Conservation (phyloP, 2,113 vertebrate genomes). For the Cinclus cinclus region DNA sequence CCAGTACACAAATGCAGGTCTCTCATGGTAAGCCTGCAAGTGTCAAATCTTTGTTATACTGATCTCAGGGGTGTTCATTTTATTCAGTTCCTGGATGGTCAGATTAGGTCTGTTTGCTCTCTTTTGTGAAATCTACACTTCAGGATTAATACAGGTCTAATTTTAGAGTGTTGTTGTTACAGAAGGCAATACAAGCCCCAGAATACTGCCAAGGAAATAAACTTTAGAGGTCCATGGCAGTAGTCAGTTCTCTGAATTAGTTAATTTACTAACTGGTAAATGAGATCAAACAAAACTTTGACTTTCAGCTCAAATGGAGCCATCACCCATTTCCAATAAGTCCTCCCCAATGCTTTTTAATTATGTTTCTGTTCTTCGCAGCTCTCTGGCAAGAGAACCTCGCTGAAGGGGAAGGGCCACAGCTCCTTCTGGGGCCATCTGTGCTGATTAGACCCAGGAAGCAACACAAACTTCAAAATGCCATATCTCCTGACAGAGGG, state of each 20-base stretch:
- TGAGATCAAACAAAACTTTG: conserved; percentile 28
- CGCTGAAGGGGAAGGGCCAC: background rate
- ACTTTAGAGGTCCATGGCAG: conserved; percentile 26
- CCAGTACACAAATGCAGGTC: background rate
- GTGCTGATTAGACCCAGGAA: background rate
- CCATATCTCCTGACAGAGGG: background rate
- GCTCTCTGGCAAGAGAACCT: background rate
- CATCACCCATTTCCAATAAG: background rate
- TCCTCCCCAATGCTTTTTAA: background rate
- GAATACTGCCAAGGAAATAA: background rate
- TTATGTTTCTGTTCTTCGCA: background rate
- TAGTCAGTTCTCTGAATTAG: background rate
- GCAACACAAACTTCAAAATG: background rate
- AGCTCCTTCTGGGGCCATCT: background rate
- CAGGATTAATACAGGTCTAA: conserved; percentile 9
- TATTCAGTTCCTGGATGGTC: conserved; percentile 2
- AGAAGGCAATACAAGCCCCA: background rate
- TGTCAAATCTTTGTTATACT: background rate
- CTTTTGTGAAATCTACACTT: background rate
- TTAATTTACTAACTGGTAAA: background rate
- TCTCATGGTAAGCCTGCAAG: background rate
- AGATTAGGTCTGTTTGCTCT: background rate
- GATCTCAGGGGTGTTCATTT: background rate
- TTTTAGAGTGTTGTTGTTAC: conserved; percentile 11
- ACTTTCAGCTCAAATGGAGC: background rate